Conservation (phyloP, 1,140 invertebrate genomes). For the Parapsyche elsis region DNA sequence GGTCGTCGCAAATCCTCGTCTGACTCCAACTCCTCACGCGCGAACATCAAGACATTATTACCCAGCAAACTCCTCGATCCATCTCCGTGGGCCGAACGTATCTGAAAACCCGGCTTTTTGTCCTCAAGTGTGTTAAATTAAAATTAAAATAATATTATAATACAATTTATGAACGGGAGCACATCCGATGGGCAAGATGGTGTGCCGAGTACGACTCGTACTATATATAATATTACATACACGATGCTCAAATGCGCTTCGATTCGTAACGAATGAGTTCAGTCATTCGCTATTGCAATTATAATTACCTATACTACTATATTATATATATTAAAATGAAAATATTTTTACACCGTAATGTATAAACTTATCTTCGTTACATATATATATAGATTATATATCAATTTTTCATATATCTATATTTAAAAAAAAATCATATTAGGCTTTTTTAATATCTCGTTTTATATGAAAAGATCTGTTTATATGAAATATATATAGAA, state of each 20-base stretch:
- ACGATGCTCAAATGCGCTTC: conserved; percentile 5
- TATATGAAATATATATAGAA: neutral
- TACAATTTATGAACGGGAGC: neutral
- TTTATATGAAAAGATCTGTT: conserved; percentile 11
- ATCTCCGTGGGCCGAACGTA: neutral
- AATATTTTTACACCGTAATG: conserved; percentile 55
- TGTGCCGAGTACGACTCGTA: neutral
- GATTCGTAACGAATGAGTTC: neutral
- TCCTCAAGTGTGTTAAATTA: neutral
- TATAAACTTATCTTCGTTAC: conserved; percentile 48
- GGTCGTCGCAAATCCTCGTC: conserved; percentile 1
- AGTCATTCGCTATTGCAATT: neutral
- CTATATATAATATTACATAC: neutral
- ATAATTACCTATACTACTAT: conserved; percentile 43
- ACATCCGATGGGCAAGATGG: neutral
- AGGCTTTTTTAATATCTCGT: conserved; percentile 50
- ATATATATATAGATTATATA: conserved; percentile 41
- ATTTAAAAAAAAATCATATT: conserved; percentile 2
- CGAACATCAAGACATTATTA: neutral
- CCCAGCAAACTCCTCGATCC: neutral
- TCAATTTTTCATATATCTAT: conserved; percentile 32
- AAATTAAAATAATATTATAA: neutral
- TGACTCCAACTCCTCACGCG: conserved; percentile 38
- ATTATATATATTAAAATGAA: conserved; percentile 51
- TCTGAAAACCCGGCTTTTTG: neutral